These are phyloP conservation scores for Telenomus remus DNA, from an alignment of 1,140 invertebrate species.

Conservation along the genomic window DNA sequence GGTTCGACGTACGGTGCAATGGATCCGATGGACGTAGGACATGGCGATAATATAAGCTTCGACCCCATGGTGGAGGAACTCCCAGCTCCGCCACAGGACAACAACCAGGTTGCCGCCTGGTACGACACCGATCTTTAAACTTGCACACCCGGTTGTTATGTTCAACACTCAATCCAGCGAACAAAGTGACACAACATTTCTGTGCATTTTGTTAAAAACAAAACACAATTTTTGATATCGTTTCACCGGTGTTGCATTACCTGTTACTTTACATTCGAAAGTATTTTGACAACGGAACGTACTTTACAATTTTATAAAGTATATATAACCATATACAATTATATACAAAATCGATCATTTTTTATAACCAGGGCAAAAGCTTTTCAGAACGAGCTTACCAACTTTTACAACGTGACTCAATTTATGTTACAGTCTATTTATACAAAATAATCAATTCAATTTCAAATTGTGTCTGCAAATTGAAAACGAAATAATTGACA, in stretches of 20 bases:
- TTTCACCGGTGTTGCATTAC: slow-evolving; percentile 14
- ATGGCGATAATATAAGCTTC: slow-evolving; percentile 86
- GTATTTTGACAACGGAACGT: slow-evolving; percentile 34
- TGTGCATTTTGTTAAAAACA: no score
- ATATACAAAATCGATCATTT: slow-evolving; percentile 28
- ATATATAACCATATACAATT: slow-evolving; percentile 31
- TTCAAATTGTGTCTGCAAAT: no score
- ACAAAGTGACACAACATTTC: not conserved
- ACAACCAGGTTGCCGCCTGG: slow-evolving; percentile 94
- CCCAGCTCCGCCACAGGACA: slow-evolving; percentile 90
- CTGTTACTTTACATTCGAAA: slow-evolving; percentile 30
- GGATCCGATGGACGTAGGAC: slow-evolving; percentile 90
- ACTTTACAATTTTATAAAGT: slow-evolving; percentile 42
- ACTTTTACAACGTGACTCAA: no score
- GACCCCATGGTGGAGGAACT: slow-evolving; percentile 86
- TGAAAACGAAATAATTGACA: no score
- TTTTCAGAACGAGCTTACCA: no score
- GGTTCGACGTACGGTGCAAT: slow-evolving; percentile 84
- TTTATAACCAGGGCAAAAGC: no score
- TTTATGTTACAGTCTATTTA: no score
- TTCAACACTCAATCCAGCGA: slow-evolving; percentile 5
- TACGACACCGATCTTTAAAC: slow-evolving; percentile 95
- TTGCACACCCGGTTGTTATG: slow-evolving; percentile 41
- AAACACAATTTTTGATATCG: slow-evolving; percentile 2
- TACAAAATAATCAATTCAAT: no score